Conservation (phyloP, 2,113 vertebrate genomes). For the Aspiorhynchus laticeps region DNA sequence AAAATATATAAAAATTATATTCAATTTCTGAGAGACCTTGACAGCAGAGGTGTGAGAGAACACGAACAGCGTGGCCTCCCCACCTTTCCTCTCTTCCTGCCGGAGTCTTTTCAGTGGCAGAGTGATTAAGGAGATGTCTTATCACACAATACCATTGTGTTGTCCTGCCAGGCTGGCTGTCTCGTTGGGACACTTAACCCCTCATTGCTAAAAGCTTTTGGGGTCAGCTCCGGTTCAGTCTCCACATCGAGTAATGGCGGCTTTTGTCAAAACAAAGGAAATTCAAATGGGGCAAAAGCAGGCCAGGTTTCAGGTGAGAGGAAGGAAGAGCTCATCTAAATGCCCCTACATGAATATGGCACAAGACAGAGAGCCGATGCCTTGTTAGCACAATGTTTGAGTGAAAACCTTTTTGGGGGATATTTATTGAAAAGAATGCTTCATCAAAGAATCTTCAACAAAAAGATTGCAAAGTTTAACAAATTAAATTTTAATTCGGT, state of each 20-base stretch:
- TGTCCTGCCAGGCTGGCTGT: background rate
- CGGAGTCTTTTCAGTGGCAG: constrained; percentile 8
- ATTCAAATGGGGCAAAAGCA: constrained; percentile 55
- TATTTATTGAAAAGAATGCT: background rate
- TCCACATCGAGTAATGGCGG: constrained; percentile 66
- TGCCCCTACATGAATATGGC: constrained; percentile 16
- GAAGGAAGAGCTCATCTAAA: constrained; percentile 19
- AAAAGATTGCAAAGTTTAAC: background rate
- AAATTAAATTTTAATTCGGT: background rate
- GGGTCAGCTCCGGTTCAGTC: constrained; percentile 70
- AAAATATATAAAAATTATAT: no score
- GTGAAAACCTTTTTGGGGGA: background rate
- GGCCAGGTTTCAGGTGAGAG: constrained; percentile 53
- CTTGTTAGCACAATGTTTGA: background rate
- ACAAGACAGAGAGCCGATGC: background rate
- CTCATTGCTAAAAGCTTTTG: constrained; percentile 73
- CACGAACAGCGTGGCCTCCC: background rate
- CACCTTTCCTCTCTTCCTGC: constrained; percentile 1
- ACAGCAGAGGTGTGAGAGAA: constrained; percentile 4
- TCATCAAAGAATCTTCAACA: background rate
- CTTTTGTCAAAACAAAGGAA: constrained; percentile 72
- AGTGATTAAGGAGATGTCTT: constrained; percentile 36
- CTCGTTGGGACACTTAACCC: constrained; percentile 68
- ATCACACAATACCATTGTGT: constrained; percentile 56
- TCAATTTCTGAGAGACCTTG: background rate